These are phyloP conservation scores for Hemaris fuciformis DNA, from an alignment of 2,888 invertebrate genomes.

Conservation along the genomic window DNA sequence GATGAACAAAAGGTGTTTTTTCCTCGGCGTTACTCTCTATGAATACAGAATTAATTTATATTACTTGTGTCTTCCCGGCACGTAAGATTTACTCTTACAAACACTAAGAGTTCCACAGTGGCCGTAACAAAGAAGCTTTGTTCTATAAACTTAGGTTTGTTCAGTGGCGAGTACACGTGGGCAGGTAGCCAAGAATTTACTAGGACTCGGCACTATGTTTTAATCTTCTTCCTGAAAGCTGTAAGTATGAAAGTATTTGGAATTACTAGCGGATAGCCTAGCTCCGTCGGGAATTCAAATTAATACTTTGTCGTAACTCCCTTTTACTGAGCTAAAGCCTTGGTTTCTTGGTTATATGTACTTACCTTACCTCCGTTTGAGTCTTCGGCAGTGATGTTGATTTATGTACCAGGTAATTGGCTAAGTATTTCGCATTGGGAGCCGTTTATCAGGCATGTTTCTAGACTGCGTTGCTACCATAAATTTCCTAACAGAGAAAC, in stretches of 20 bases:
- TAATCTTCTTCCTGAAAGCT: neutral
- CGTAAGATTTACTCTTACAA: neutral
- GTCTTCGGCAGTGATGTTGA: no score
- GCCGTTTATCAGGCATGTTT: no score
- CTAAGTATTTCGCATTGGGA: no score
- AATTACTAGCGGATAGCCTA: no score
- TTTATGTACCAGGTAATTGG: no score
- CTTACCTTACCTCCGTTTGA: no score
- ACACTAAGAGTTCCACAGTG: neutral
- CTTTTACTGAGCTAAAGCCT: no score
- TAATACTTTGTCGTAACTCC: no score
- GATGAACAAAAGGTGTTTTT: neutral
- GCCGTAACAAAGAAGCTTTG: neutral
- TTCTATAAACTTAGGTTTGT: neutral
- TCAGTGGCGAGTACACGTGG: neutral
- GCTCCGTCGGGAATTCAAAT: no score
- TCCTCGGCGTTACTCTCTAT: neutral
- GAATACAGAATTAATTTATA: neutral
- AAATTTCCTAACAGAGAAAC: no score
- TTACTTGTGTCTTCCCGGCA: neutral
- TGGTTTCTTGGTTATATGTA: no score
- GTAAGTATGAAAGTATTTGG: neutral
- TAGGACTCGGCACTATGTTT: neutral
- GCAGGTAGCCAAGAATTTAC: slow-evolving; percentile 4
- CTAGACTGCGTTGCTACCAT: no score